These are phyloP conservation scores for Drosophila flavopinicola DNA, from an alignment of 2,888 invertebrate species.

Conservation along the genomic window DNA sequence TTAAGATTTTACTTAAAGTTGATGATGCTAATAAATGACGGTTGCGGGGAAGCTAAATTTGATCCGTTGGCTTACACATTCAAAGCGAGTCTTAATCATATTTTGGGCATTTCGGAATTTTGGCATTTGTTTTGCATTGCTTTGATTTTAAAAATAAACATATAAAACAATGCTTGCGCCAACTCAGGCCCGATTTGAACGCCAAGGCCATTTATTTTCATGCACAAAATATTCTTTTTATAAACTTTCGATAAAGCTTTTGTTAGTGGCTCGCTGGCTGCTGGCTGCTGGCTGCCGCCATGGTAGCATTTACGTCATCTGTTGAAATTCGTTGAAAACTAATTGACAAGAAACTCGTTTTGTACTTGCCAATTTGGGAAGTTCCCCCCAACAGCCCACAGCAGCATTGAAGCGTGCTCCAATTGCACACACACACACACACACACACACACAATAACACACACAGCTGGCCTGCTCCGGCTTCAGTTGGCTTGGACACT, in stretches of 20 bases:
- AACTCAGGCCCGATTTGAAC: conserved; percentile 4
- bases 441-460: no score
- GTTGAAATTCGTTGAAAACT: conserved; percentile 26
- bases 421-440: conserved; percentile 35
- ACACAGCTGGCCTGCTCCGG: conserved; percentile 12
- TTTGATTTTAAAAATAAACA: conserved; percentile 24
- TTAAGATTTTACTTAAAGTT: conserved; percentile 28
- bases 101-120: conserved; percentile 10
- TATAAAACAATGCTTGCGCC: conserved; percentile 26
- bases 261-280: no score
- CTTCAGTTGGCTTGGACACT: conserved; percentile 4
- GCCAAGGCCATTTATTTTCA: conserved; percentile 75
- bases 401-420: conserved; percentile 49
- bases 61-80: background rate
- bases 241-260: conserved; percentile 65
- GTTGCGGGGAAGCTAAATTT: background rate
- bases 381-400: conserved; percentile 28
- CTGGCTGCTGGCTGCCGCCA: conserved; percentile 16
- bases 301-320: conserved; percentile 59
- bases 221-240: conserved; percentile 66
- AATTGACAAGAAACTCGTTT: conserved; percentile 42
- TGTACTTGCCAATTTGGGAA: conserved; percentile 40
- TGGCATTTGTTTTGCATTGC: conserved; percentile 1
- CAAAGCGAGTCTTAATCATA: conserved; percentile 11
- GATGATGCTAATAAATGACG: conserved; percentile 23